phyloP scores from a whole-genome alignment of 2,113 vertebrate species.

The Equus przewalskii region DNA sequence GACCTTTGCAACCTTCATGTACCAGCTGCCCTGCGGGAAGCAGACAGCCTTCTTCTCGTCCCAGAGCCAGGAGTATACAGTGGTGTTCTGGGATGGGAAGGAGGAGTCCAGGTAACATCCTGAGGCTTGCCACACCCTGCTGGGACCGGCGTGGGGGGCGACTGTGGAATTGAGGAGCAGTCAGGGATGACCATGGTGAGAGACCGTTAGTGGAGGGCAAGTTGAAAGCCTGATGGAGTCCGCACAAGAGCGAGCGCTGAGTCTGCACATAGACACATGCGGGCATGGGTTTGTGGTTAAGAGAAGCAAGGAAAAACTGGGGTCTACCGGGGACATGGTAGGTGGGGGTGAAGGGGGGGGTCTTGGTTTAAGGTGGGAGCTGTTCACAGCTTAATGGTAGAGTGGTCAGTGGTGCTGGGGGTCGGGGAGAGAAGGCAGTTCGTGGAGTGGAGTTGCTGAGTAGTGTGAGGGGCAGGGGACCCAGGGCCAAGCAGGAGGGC shows the following conservation, averaged over 20 bases:
- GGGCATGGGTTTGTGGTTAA: neutral
- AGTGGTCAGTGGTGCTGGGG: neutral
- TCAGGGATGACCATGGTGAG: accelerated
- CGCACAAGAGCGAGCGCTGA: neutral
- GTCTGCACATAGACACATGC: accelerated
- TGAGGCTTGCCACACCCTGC: accelerated
- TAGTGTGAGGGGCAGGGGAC: accelerated
- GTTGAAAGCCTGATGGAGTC: neutral
- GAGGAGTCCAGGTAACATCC: constrained; percentile 91
- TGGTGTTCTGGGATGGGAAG: constrained; percentile 96
- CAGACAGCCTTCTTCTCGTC: constrained; percentile 95
- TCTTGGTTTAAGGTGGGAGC: neutral
- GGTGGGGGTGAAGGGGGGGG: neutral
- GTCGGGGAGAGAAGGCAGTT: accelerated
- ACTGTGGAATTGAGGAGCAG: neutral
- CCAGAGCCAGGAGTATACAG: constrained; percentile 91
- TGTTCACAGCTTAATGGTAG: neutral
- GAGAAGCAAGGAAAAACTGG: neutral
- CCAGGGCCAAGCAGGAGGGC: neutral
- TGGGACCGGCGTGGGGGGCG: neutral
- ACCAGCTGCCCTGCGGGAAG: constrained; percentile 91
- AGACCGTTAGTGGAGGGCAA: accelerated
- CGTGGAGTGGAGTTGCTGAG: no score
- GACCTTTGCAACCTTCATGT: constrained; percentile 94
- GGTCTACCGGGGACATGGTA: neutral